Base-by-base conservation (phyloP, 2,113 vertebrate genomes). In the Hucho hucho region DNA sequence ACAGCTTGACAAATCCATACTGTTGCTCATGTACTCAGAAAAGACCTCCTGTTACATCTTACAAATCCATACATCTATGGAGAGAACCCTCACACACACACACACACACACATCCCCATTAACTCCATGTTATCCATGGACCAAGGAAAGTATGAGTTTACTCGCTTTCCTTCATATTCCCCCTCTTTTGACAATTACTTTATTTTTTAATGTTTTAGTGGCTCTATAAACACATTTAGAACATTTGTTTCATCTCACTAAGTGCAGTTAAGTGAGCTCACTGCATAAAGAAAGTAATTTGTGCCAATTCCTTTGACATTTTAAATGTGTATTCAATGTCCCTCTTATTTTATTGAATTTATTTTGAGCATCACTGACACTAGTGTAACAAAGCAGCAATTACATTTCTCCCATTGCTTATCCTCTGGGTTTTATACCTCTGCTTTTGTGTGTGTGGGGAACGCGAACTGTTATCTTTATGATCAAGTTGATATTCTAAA, bases 261-360 rank as follows among this genome's bases (percentile, higher is more conserved):
- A 28, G 37, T 82, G 69, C 82, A 75, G 74, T 53, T 78, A 69
- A 65, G 14, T 18, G 65, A 37, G 14, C 37, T 76, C 71, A 61
- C 65, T 65, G 14, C 61, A 63, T 32, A 32, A 63, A 20, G 37
- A 63, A 87, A 74, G 29, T 53, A 59, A 66, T 80, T 75, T 58
- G 79, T 85, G 85, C 87, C 84, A 89, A 87, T 83, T 86, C 26
- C 77, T 61, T 79, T 75, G 78, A 80, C 82, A 81, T 79, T 81
- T 76, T 70, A 84, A 18, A 13, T 49, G n/a, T 81, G 72, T 81
- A 76, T 88, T 86, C 73, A 81, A 67, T 67, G 43, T 79, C 18
- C 58, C 49, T 29, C 37, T 74, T 81, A 84, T 92, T 92, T 89
- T 87, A 87, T 82, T 83, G 73, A 80, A 79, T 25, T 13, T 1